Base-by-base conservation (phyloP, 2,888 invertebrate genomes). In the Lasioglossum figueresi region DNA sequence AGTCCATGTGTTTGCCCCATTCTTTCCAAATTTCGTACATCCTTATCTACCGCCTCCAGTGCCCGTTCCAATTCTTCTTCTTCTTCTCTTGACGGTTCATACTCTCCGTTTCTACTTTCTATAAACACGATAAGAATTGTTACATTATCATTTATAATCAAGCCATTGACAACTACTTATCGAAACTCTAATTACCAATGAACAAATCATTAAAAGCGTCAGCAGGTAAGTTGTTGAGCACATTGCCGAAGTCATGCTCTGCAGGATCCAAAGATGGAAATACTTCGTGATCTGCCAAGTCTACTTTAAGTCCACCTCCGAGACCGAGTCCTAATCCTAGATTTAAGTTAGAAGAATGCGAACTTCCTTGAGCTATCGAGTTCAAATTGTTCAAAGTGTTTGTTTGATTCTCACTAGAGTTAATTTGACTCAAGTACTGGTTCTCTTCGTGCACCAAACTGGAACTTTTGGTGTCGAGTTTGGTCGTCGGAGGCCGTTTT, bases 11-110 rank as follows among this genome's bases (percentile, higher is more conserved):
- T 95, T 89, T 96, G 96, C 79, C 96, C 97, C 94, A 97, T 95
- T 94, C 97, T 97, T 93, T 97, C 97, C 91, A 97, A 95, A 82
- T 97, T 97, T 94, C 97, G 96, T 34, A 97, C 96, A 93, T 97
- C 97, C 93, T 97, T 97, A 93, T 97, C 97, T 71, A 97, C 97
- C 74, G 97, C 97, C 90, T 97, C 97, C 87, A 98, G 95, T 14
- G 98, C 98, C 84, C 98, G 97, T 93, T 98, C 98, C 91, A 98
- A 95, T 94, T 98, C 98, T 89, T 98, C 98, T 56, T 98, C 97
- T 95, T 98, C 98, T 93, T 98, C 98, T 93, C 97, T 96, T 75
- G 97, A 96, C 59, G 97, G 97, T 91, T 96, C 96, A 91, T 96
- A 97, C 88, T 96, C 97, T n/a, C 97, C 97, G 93, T 97, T 97